Evolutionary conservation across 2,888 invertebrate genomes (phyloP), one percentile per base, ranked within the genome.

Genomic region (Melanchra persicariae): DNA sequence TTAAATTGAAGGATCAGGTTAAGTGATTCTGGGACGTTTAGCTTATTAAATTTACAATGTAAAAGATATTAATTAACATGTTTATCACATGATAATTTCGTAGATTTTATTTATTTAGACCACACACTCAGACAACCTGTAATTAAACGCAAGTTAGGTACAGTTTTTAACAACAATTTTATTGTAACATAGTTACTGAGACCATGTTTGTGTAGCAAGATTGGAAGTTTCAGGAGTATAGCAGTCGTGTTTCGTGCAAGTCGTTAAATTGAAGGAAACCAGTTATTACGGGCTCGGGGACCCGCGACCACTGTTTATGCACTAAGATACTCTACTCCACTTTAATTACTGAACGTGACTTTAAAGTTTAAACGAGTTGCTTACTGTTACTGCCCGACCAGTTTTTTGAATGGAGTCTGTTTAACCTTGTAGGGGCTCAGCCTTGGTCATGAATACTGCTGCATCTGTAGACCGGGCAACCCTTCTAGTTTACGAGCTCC

Each of bases 321-420:
- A 70, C 81, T 62, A 54, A 60, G 43, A 76, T 75, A 64, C 22
- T 52, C 12, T 24, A 65, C 45, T 70, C 17, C 22, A 70, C 45
- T 76, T 49, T 70, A 81, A 78, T 70, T 70, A 30, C 49, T 40
- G 49, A 74, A 81, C 65, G 81, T 70, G 81, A 81, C 70, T 81
- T 59, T 30, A 49, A 68, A 54, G 26, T 43, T 61, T 52, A 55
- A 62, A 62, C 12, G 9, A 45, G 59, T 22, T 64, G 15, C 26
- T 49, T 22, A 49, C 30, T 45, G 45, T 45, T 19, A 45, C 6
- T 69, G 30, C 10, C 15, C 26, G n/a, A 57, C n/a, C 26, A 55
- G 49, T 61, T 45, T 61, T 37, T 37, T 45, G 49, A 45, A 37
- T 61, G 10, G 10, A 17, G 34, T 45, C 43, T n/a, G 30, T 43